Conservation (phyloP, 2,113 vertebrate genomes). For the Crocuta crocuta region DNA sequence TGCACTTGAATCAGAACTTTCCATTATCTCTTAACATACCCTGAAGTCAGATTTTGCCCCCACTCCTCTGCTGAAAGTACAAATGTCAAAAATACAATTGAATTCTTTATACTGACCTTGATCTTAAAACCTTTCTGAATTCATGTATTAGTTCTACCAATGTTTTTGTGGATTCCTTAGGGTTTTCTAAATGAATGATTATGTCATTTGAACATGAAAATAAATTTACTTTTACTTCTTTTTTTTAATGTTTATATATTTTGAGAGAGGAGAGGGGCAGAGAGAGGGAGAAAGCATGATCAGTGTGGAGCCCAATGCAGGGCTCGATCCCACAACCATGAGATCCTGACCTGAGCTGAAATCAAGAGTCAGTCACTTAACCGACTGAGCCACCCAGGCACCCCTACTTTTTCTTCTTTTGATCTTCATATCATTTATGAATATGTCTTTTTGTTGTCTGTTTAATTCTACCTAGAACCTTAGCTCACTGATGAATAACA, state of each 20-base stretch:
- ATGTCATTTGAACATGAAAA: background rate
- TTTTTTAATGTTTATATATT: no score
- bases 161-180: background rate
- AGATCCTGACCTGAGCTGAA: no score
- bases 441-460: background rate
- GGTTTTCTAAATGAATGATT: background rate
- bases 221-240: background rate
- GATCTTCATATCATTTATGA: background rate
- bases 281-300: no score
- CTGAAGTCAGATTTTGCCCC: background rate
- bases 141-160: background rate
- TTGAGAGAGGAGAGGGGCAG: no score
- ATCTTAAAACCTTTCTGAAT: background rate
- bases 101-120: background rate
- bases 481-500: background rate
- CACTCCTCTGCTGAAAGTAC: background rate
- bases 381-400: no score
- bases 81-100: background rate
- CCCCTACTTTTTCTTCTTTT: background rate
- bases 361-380: no score
- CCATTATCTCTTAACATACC: background rate
- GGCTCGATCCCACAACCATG: no score
- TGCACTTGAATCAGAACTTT: background rate
- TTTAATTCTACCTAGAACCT: background rate
- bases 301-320: no score